These are phyloP conservation scores for Papilio polytes DNA, from an alignment of 1,140 invertebrate genomes.

Conservation along the genomic window DNA sequence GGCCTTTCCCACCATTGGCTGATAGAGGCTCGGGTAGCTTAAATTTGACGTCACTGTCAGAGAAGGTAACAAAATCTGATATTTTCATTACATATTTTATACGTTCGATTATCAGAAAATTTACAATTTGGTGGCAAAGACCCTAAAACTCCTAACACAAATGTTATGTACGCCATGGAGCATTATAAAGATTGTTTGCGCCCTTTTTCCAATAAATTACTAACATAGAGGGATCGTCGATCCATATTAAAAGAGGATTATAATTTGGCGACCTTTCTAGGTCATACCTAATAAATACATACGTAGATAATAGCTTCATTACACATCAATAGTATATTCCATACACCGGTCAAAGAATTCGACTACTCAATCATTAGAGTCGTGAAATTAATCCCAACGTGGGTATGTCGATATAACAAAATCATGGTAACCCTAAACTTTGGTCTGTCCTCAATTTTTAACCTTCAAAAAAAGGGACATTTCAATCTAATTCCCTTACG, in stretches of 20 bases:
- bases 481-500: slow-evolving; percentile 33
- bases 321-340: not conserved
- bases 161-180: not conserved
- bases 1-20: no score
- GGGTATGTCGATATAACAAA: slow-evolving; percentile 9
- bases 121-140: no score
- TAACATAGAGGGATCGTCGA: no score
- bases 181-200: not conserved
- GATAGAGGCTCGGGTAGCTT: no score
- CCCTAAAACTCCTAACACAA: not conserved
- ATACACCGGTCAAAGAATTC: not conserved
- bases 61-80: no score
- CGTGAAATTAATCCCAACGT: slow-evolving; percentile 17
- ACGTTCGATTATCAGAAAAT: no score
- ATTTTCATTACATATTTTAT: no score
- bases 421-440: slow-evolving; percentile 25
- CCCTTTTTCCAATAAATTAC: not conserved
- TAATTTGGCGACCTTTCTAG: no score
- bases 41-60: no score
- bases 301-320: not conserved
- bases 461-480: slow-evolving; percentile 35
- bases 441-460: slow-evolving; percentile 31
- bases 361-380: not conserved
- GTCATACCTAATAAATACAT: not conserved
- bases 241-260: no score